phyloP scores from a whole-genome alignment of 2,888 invertebrate species.

The Eupithecia centaureata region DNA sequence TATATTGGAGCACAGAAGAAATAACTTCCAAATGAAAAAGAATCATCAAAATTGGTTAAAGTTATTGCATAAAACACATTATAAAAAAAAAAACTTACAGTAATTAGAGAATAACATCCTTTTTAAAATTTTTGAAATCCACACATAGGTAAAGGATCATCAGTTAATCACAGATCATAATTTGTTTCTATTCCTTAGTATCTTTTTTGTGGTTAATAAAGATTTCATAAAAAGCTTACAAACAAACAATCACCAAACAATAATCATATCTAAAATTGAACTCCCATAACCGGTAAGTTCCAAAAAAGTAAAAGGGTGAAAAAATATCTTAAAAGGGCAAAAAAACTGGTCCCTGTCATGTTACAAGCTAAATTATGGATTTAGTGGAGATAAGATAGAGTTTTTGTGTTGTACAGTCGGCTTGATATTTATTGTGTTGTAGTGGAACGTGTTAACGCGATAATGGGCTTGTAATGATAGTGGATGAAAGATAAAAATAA shows the following conservation, averaged over 20 bases:
- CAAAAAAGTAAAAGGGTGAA: conserved; percentile 14
- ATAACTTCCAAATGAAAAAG: too few species aligned
- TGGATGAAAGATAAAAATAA: background rate
- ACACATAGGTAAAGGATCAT: too few species aligned
- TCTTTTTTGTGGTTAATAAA: too few species aligned
- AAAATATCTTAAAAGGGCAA: conserved; percentile 37
- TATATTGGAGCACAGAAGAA: too few species aligned
- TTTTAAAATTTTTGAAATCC: too few species aligned
- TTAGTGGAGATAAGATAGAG: conserved; percentile 47
- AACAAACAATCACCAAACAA: conserved; percentile 10
- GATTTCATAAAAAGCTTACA: too few species aligned
- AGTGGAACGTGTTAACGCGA: background rate
- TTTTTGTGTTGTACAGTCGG: conserved; percentile 38
- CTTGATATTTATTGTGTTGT: conserved; percentile 19
- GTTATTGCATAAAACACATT: too few species aligned
- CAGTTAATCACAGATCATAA: too few species aligned
- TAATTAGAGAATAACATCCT: too few species aligned
- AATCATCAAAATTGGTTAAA: too few species aligned
- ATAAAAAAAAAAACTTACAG: too few species aligned
- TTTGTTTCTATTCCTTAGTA: too few species aligned
- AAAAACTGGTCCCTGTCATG: conserved; percentile 49
- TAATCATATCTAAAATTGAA: conserved; percentile 13
- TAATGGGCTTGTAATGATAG: conserved; percentile 4
- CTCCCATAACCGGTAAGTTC: conserved; percentile 30
- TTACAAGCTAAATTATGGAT: conserved; percentile 48